phyloP scores from a whole-genome alignment of 2,797 vertebrate species.

The Pagetopsis macropterus region DNA sequence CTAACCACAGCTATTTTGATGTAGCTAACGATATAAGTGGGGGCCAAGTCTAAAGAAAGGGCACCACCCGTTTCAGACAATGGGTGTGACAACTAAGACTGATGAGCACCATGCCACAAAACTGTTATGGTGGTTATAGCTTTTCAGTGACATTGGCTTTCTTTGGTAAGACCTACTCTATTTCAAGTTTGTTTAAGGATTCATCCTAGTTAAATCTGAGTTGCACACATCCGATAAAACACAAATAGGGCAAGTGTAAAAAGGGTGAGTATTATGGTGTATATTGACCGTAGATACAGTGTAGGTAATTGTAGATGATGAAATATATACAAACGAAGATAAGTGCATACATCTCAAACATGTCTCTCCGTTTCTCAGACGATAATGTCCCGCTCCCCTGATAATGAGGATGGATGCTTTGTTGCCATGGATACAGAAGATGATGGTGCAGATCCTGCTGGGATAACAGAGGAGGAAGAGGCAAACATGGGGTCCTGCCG shows the following conservation, averaged over 20 bases:
- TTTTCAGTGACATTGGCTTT: slow-evolving; percentile 40
- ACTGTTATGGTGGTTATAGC: not conserved
- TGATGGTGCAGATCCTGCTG: slow-evolving; percentile 72
- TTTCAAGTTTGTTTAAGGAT: not conserved
- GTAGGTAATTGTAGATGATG: not conserved
- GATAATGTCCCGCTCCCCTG: slow-evolving; percentile 92
- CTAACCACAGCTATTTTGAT: slow-evolving; percentile 48
- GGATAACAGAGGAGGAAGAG: slow-evolving; percentile 79
- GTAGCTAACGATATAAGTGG: slow-evolving; percentile 29
- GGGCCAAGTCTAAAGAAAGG: slow-evolving; percentile 42
- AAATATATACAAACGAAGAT: slow-evolving; percentile 5
- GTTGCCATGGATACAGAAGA: slow-evolving; percentile 96
- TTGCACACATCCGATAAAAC: not conserved
- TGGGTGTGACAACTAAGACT: slow-evolving; percentile 6
- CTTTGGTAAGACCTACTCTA: not conserved
- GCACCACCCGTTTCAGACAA: slow-evolving; percentile 47
- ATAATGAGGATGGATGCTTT: slow-evolving; percentile 92
- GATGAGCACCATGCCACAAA: not conserved
- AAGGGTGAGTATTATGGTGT: fast-evolving
- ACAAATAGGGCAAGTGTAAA: not conserved
- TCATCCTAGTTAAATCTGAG: not conserved
- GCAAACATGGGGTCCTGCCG: slow-evolving; percentile 74
- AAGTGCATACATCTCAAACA: not conserved
- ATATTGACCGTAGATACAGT: not conserved
- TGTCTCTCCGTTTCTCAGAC: slow-evolving; percentile 65